Evolutionary conservation across 2,888 invertebrate species (phyloP).

Genomic region (Fragum sueziense): DNA sequence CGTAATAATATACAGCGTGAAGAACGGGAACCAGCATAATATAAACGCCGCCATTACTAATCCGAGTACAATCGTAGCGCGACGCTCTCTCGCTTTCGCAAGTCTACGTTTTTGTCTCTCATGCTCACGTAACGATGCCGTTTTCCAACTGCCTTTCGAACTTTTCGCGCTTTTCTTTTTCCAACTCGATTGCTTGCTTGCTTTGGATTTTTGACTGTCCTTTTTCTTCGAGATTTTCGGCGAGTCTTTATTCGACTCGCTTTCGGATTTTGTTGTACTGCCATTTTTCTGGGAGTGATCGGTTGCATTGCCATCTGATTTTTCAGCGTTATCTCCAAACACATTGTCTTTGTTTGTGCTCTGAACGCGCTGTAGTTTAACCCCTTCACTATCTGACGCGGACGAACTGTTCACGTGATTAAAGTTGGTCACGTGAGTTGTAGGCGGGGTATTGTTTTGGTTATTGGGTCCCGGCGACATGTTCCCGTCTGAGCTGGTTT

Average conservation of each 20-base stretch:
- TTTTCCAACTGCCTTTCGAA: conserved; percentile 56
- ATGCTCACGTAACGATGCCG: conserved; percentile 86
- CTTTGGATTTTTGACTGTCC: conserved; percentile 14
- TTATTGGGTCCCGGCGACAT: conserved; percentile 1
- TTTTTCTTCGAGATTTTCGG: background rate
- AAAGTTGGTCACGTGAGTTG: background rate
- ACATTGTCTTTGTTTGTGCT: background rate
- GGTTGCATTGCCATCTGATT: background rate
- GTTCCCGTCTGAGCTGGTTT: conserved; percentile 9
- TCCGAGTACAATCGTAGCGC: conserved; percentile 97
- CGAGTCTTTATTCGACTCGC: background rate
- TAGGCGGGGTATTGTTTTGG: background rate
- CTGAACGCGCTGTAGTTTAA: background rate
- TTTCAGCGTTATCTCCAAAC: background rate
- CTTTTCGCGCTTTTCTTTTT: conserved; percentile 27
- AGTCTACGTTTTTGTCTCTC: conserved; percentile 96
- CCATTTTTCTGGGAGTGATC: background rate
- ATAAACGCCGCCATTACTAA: conserved; percentile 99
- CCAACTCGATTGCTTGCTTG: conserved; percentile 16
- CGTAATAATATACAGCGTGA: conserved; percentile 85
- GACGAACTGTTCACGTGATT: background rate
- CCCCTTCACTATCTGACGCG: background rate
- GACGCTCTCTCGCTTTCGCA: conserved; percentile 96
- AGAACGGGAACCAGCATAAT: conserved; percentile 99
- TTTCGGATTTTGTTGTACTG: background rate